Evolutionary conservation across 2,888 invertebrate species (phyloP).

Genomic region (Hoplodrina blanda): DNA sequence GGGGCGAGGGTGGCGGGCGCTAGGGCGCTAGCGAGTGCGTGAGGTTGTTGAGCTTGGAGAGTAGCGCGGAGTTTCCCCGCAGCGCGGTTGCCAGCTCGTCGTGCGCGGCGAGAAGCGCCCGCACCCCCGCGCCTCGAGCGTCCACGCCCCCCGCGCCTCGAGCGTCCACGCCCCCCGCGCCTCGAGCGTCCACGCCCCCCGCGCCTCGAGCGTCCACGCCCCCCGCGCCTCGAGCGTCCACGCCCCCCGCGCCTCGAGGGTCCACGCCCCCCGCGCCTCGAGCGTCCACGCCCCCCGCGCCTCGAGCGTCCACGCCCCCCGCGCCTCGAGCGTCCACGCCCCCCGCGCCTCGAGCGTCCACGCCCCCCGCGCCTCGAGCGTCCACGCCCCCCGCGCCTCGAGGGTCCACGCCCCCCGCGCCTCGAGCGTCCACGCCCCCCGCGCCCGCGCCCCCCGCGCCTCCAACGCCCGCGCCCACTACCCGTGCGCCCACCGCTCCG

Average conservation of each 20-base stretch:
- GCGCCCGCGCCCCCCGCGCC: not conserved
- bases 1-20: constrained; percentile 6
- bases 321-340: constrained; percentile 72
- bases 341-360: constrained; percentile 1
- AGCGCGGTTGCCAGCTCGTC: constrained; percentile 72
- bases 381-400: constrained; percentile 77
- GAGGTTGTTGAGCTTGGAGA: constrained; percentile 41
- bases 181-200: not conserved
- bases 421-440: constrained; percentile 70
- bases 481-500: constrained; percentile 7
- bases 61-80: constrained; percentile 43
- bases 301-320: constrained; percentile 74
- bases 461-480: too few species aligned
- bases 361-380: not conserved
- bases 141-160: constrained; percentile 70
- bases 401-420: constrained; percentile 72
- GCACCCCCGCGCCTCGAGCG: constrained; percentile 78
- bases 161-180: constrained; percentile 68
- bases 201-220: constrained; percentile 19
- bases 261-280: constrained; percentile 61
- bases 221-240: constrained; percentile 76
- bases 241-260: constrained; percentile 72
- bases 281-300: constrained; percentile 66
- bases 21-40: constrained; percentile 49
- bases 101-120: constrained; percentile 78